Base-by-base conservation (phyloP, 2,797 vertebrate species). In the Pipistrellus nathusii region DNA sequence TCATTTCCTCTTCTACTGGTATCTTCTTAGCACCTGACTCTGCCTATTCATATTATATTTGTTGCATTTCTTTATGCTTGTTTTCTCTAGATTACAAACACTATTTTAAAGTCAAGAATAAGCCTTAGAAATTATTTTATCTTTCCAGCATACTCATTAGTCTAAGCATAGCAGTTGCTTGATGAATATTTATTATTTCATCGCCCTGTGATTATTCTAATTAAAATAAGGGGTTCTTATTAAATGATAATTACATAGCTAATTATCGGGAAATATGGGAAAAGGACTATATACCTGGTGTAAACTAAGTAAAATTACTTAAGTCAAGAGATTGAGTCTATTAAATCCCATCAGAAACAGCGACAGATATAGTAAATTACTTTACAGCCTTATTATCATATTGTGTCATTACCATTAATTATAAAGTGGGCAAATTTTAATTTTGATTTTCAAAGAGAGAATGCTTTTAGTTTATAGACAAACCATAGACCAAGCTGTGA, bases 241-340 rank as follows among this genome's bases (percentile, higher is more conserved):
- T 80, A 96, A 94, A 64, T 83, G 53, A 64, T 83, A 93, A 96
- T 96, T 93, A 75, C 55, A 93, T 9, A 81, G 57, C 85, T 97
- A 93, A 94, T 88, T 78, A 94, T 94, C 66, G 77, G n/a, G 8
- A 94, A 88, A 66, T 64, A 76, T 3, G 46, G 93, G 88, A 48
- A 88, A 87, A 90, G 44, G 78, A 62, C 87, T 88, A 88, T 23
- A 78, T 17, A 81, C 44, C 5, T 75, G 41, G 73, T 91, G n/a
- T 96, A 78, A 95, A 90, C 64, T 88, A 88, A 82, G 85, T 91
- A 94, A 80, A 94, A 57, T 84, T 93, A 88, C 30, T 94, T n/a
- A 87, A 46, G 53, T 64, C 87, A 91, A 89, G 73, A 87, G 38
- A 66, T 78, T 51, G 51, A 71, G 83, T 55, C 53, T 77, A 80